phyloP scores from a whole-genome alignment of 2,113 vertebrate genomes.

The Hypanus sabinus region DNA sequence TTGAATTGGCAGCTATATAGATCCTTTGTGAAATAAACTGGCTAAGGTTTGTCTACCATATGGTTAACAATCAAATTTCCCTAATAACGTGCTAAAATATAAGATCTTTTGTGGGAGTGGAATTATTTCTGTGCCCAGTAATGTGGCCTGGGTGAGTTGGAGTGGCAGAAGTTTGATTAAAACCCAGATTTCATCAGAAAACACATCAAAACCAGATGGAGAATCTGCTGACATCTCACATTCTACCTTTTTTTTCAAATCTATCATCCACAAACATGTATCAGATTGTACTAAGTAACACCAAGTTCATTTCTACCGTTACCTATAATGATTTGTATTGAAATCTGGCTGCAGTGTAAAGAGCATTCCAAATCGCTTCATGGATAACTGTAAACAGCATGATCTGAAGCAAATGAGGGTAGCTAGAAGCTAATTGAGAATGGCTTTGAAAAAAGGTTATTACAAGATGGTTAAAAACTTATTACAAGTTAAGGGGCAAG shows the following conservation, averaged over 20 bases:
- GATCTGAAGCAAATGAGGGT: too few species aligned
- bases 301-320: neutral
- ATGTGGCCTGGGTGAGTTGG: neutral
- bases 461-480: too few species aligned
- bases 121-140: neutral
- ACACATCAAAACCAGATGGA: conserved; percentile 3
- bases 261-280: neutral
- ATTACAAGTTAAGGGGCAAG: too few species aligned
- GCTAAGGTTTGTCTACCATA: neutral
- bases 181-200: neutral
- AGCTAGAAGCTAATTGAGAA: neutral
- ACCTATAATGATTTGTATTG: neutral
- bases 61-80: neutral
- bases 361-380: neutral
- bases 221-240: neutral
- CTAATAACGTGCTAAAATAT: neutral
- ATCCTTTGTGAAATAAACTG: neutral
- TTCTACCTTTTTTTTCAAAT: neutral
- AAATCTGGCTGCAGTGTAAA: neutral
- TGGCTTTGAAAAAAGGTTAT: too few species aligned
- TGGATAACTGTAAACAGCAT: neutral
- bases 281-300: neutral
- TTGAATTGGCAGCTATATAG: neutral
- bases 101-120: neutral
- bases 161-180: neutral